A percentile compares a stretch with the other conserved stretches of the same genome.
These are phyloP conservation scores for Yponomeuta malinellus DNA, from an alignment of 2,888 invertebrate genomes.

Conservation along the genomic window DNA sequence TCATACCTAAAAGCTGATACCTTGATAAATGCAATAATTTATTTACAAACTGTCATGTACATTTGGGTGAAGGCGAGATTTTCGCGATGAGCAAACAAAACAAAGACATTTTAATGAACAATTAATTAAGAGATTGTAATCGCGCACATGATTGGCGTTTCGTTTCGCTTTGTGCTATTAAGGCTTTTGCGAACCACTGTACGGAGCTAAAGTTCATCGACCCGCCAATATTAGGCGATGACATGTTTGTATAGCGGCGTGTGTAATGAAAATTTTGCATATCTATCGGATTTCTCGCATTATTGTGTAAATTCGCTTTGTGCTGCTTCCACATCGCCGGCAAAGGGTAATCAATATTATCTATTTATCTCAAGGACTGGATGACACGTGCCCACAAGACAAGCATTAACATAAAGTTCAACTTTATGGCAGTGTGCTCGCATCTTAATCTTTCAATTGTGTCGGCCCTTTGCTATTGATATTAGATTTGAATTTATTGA, in stretches of 20 bases:
- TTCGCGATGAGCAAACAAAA: constrained; percentile 8
- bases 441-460: constrained; percentile 31
- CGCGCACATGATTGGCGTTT: constrained; percentile 9
- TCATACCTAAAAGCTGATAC: not conserved
- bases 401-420: constrained; percentile 10
- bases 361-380: constrained; percentile 9
- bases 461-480: constrained; percentile 28
- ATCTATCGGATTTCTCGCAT: constrained; percentile 50
- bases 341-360: not conserved
- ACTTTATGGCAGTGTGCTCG: constrained; percentile 3
- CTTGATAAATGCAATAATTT: not conserved
- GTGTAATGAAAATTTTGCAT: constrained; percentile 62
- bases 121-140: constrained; percentile 15
- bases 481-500: constrained; percentile 14
- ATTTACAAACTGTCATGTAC: not conserved
- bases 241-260: constrained; percentile 49
- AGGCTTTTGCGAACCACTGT: constrained; percentile 42
- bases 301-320: constrained; percentile 45
- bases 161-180: constrained; percentile 8
- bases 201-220: constrained; percentile 48
- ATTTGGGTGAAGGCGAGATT: constrained; percentile 10
- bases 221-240: constrained; percentile 47
- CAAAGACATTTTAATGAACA: constrained; percentile 11
- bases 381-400: constrained; percentile 8
- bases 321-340: not conserved